These are phyloP conservation scores for Agriopis marginaria DNA, from an alignment of 2,888 invertebrate genomes.

Conservation along the genomic window DNA sequence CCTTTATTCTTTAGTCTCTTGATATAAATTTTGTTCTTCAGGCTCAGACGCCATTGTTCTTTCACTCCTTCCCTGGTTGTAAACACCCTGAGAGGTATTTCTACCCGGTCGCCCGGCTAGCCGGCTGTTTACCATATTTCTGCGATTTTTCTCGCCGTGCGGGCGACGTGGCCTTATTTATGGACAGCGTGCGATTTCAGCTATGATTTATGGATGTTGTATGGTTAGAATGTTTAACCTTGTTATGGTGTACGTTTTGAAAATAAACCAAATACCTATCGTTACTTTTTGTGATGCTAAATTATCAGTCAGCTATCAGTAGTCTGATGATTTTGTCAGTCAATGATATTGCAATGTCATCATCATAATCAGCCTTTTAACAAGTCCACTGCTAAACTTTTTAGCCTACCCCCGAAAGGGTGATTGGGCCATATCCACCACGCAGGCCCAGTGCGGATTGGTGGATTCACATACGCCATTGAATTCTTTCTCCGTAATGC, in stretches of 20 bases:
- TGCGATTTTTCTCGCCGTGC: slow-evolving; percentile 17
- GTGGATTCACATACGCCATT: too few relatives aligned
- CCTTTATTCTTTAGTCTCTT: too few relatives aligned
- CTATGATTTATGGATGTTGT: slow-evolving; percentile 16
- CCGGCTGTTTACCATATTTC: slow-evolving; percentile 18
- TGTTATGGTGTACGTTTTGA: neutral
- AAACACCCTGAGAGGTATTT: neutral
- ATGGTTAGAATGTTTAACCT: neutral
- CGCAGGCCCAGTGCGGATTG: too few relatives aligned
- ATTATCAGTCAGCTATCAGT: too few relatives aligned
- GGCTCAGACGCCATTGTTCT: neutral
- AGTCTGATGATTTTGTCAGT: too few relatives aligned
- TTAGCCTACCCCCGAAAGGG: too few relatives aligned
- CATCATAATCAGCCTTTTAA: too few relatives aligned
- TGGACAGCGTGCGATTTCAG: slow-evolving; percentile 17
- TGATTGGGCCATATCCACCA: too few relatives aligned
- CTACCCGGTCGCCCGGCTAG: slow-evolving; percentile 1
- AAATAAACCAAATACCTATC: neutral
- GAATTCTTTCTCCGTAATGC: too few relatives aligned
- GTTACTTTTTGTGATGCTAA: neutral
- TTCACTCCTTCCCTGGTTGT: neutral
- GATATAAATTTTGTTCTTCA: neutral
- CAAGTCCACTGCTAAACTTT: too few relatives aligned
- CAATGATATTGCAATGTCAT: too few relatives aligned
- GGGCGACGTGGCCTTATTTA: slow-evolving; percentile 14